Evolutionary conservation across 2,797 vertebrate genomes (phyloP).

Genomic region (Smutsia temminckii): DNA sequence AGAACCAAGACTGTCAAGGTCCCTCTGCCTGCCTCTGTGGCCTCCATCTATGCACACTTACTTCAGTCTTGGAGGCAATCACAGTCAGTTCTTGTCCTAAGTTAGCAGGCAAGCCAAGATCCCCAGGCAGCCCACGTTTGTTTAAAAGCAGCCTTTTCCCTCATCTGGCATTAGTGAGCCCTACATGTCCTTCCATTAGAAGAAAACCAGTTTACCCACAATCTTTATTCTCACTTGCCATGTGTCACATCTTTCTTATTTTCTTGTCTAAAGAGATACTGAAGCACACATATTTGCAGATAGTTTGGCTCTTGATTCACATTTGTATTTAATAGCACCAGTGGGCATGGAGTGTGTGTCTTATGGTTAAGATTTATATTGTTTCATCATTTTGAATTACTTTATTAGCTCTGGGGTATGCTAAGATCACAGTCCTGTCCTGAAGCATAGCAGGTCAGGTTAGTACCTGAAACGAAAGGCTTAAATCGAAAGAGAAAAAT

Average conservation of each 20-base stretch:
- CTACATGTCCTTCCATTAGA: background rate
- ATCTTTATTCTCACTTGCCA: background rate
- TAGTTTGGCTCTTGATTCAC: background rate
- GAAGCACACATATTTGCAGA: background rate
- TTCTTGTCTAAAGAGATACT: constrained; percentile 11
- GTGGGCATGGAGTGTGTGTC: background rate
- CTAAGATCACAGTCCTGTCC: background rate
- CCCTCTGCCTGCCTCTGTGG: background rate
- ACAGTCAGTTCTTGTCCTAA: background rate
- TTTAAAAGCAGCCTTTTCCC: constrained; percentile 29
- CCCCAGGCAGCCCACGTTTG: background rate
- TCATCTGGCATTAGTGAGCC: background rate
- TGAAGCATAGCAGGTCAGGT: background rate
- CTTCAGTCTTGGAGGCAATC: background rate
- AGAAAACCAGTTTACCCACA: background rate
- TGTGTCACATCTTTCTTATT: background rate
- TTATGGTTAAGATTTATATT: background rate
- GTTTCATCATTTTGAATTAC: background rate
- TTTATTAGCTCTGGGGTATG: constrained; percentile 10
- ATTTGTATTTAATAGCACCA: background rate
- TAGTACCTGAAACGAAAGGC: background rate
- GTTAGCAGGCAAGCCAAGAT: constrained; percentile 6
- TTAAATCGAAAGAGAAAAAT: constrained; percentile 11
- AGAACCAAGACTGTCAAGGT: constrained; percentile 41
- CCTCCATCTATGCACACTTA: background rate